Evolutionary conservation across 2,797 vertebrate genomes (phyloP), one percentile per base, ranked within the genome.

Genomic region (Rhinichthys osculus): DNA sequence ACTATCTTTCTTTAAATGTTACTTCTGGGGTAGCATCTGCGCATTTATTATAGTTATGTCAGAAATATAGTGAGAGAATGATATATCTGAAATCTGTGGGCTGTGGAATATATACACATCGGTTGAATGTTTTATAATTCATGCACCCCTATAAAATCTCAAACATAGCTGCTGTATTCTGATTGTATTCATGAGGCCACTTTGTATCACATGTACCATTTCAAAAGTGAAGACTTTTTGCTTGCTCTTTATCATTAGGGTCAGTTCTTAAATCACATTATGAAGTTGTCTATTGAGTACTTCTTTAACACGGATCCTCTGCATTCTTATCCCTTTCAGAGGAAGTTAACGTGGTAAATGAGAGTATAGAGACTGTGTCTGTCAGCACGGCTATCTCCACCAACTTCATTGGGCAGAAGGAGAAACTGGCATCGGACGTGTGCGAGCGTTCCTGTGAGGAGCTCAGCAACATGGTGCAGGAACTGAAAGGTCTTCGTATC

Each of bases 371-470:
- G 91, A 95, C 97, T 1, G 92, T 98, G 89, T 97, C 95, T 70
- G 95, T 98, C 83, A 95, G 95, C 84, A 96, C 97, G 0, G 94
- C 95, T 27, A 94, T 97, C 90, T 94, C 95, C 0, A 95, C 95
- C 0, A 98, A 97, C 87, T 92, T 96, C 0, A 95, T 96, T 59
- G 97, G 95, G 0, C 95, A 95, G 87, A 95, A 97, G 44, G 83
- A 94, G 0, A 95, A 94, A 10, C 93, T 94, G 86, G 2, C 87
- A 16, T 85, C 92, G 0, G 97, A 97, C 14, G 97, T 98, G 92
- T 99, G 98, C 2, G 97, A 98, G 72, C 97, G 95, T 16, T 99
- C 98, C 76, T 99, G 98, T 0, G 97, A 98, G 86, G 98, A 99
- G 82, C 95, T 99, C 57, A 95, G 96, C 87, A 94, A 93, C 5